Base-by-base conservation (phyloP, 2,888 invertebrate genomes). In the Orthonevra nobilis region DNA sequence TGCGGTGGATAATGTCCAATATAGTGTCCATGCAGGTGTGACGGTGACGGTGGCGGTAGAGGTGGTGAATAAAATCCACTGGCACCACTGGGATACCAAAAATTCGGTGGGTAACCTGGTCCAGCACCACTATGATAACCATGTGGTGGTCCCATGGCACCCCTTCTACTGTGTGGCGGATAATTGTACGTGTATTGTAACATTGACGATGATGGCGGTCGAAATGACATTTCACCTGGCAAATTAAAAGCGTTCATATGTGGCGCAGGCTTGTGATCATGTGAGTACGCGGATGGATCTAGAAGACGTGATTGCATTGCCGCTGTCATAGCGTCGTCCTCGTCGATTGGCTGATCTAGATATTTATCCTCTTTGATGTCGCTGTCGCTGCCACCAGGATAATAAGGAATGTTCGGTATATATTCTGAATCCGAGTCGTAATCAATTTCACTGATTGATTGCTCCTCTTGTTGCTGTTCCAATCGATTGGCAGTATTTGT, bases 41-140 rank as follows among this genome's bases (percentile, higher is more conserved):
- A 58, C 3, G 82, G 81, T 38, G 82, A 52, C 0, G 52, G 30
- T 30, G 72, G 10, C 2, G 52, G 9, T 17, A 77, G 38, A 2
- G 58, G 30, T 2, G 36, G 38, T 12, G 77, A 7, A 28, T 64
- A 72, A 32, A 10, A 72, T 42, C 64, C 72, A 36, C 58, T 40
- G 0, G 58, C 19, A 28, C 9, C 44, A 82, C 86, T 87, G 1
- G 87, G 86, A 82, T 86, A 85, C 87, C 87, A 87, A 83, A 85
- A 85, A 69, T 87, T 87, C 9, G 85, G 84, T 77, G 85, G 85
- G 70, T 82, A 84, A 12, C 73, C 66, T 7, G 81, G 30, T 3
- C 58, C 54, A 10, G 52, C 46, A 15, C 32, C 34, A 54, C 46
- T 32, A 9, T 72, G 56, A 52, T 64, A 79, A 2, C 42, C 66